Percentiles rank a stretch among this genome's conserved stretches.
Evolutionary conservation across 2,888 invertebrate species (phyloP).

Genomic region (Rhodophaea formosa): DNA sequence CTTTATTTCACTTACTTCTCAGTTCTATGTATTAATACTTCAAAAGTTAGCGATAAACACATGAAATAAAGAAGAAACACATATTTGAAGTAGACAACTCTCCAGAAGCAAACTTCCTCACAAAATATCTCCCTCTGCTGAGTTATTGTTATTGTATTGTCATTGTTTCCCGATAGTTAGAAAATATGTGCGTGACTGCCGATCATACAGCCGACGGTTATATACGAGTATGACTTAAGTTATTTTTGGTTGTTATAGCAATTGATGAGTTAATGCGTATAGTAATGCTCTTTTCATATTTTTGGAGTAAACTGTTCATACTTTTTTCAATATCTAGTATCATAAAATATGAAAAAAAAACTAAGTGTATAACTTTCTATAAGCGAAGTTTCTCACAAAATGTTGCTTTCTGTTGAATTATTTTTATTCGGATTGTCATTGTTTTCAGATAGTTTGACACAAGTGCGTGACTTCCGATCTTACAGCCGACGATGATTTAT

Average conservation of each 20-base stretch:
- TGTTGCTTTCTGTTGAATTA: slow-evolving; percentile 15
- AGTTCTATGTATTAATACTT: too few relatives aligned
- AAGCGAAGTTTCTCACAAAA: slow-evolving; percentile 2
- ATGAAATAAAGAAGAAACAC: not conserved
- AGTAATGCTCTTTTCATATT: not conserved
- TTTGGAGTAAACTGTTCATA: not conserved
- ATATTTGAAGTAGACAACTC: not conserved
- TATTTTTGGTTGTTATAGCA: slow-evolving; percentile 6
- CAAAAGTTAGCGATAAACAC: too few relatives aligned
- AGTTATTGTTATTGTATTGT: slow-evolving; percentile 20
- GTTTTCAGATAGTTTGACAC: slow-evolving; percentile 18
- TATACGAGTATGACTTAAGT: slow-evolving; percentile 11
- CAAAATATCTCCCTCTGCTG: slow-evolving; percentile 14
- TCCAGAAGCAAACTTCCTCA: not conserved
- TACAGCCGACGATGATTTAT: slow-evolving; percentile 9
- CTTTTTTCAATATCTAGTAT: too few relatives aligned
- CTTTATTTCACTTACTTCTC: too few relatives aligned
- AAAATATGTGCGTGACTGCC: slow-evolving; percentile 15
- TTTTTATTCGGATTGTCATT: slow-evolving; percentile 20
- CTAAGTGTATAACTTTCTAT: not conserved
- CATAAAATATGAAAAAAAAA: too few relatives aligned
- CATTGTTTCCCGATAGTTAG: slow-evolving; percentile 19
- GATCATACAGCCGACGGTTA: slow-evolving; percentile 8
- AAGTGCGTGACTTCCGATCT: slow-evolving; percentile 15
- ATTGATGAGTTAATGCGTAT: not conserved